Percentiles rank a stretch among this genome's conserved stretches.
phyloP scores from a whole-genome alignment of 2,113 vertebrate genomes.

The Callithrix jacchus region DNA sequence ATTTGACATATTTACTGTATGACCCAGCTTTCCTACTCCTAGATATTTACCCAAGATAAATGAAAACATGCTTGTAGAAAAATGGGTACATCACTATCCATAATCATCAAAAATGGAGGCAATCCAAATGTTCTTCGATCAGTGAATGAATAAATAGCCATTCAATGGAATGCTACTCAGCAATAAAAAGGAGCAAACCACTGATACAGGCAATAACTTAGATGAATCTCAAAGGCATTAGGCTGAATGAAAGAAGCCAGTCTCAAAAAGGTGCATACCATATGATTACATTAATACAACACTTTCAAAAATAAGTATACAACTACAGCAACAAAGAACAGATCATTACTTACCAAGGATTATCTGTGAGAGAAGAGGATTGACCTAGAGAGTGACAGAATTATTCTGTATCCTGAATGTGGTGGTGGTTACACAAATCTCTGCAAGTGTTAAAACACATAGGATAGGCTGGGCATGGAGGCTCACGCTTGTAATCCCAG shows the following conservation, averaged over 20 bases:
- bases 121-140: background rate
- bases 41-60: background rate
- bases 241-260: background rate
- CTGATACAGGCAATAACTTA: background rate
- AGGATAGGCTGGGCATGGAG: background rate
- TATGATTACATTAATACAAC: background rate
- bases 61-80: background rate
- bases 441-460: background rate
- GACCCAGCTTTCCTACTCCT: background rate
- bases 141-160: background rate
- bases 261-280: background rate
- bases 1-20: background rate
- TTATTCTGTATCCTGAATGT: background rate
- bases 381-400: background rate
- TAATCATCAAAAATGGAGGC: background rate
- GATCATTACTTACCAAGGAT: background rate
- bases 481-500: no score
- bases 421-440: background rate
- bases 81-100: background rate
- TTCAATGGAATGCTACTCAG: background rate
- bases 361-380: background rate
- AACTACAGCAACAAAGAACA: background rate
- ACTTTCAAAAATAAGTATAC: background rate
- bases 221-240: background rate
- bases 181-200: background rate